Evolutionary conservation across 64 coral and sea anemone species (phyloP).

Genomic region (Cladopsammia gracilis): DNA sequence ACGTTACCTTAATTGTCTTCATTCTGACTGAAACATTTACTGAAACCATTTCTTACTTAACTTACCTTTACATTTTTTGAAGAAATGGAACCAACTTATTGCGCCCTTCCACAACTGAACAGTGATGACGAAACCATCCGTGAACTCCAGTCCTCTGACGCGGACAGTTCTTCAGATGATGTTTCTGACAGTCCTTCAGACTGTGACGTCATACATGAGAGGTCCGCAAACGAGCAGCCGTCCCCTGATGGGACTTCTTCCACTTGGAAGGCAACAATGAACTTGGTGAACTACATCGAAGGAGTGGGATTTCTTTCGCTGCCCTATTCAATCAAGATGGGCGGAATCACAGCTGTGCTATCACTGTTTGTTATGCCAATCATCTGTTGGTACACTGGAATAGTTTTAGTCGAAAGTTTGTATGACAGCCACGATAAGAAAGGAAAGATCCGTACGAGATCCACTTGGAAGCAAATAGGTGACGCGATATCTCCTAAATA

Average conservation of each 20-base stretch:
- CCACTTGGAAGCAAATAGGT: slow-evolving; percentile 15
- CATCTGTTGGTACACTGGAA: slow-evolving; percentile 5
- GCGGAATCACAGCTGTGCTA: background rate
- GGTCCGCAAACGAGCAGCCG: too few relatives aligned
- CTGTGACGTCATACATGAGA: background rate
- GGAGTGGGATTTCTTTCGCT: slow-evolving; percentile 41
- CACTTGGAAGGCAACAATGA: background rate
- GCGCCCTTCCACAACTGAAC: background rate
- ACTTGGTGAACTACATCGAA: slow-evolving; percentile 62
- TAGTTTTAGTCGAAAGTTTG: background rate
- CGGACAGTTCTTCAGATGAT: background rate
- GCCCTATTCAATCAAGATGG: slow-evolving; percentile 5
- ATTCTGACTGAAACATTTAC: too few relatives aligned
- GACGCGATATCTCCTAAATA: background rate
- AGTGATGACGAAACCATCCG: background rate
- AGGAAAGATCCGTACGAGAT: slow-evolving; percentile 15
- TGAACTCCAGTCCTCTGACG: background rate
- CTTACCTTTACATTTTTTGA: too few relatives aligned
- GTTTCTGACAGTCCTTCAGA: background rate
- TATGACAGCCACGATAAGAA: slow-evolving; percentile 6
- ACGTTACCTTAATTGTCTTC: too few relatives aligned
- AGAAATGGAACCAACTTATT: too few relatives aligned
- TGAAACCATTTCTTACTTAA: too few relatives aligned
- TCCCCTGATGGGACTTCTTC: background rate
- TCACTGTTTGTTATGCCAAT: slow-evolving; percentile 10